Conservation (phyloP, 1,140 invertebrate species). For the Drosophila ohnishii region DNA sequence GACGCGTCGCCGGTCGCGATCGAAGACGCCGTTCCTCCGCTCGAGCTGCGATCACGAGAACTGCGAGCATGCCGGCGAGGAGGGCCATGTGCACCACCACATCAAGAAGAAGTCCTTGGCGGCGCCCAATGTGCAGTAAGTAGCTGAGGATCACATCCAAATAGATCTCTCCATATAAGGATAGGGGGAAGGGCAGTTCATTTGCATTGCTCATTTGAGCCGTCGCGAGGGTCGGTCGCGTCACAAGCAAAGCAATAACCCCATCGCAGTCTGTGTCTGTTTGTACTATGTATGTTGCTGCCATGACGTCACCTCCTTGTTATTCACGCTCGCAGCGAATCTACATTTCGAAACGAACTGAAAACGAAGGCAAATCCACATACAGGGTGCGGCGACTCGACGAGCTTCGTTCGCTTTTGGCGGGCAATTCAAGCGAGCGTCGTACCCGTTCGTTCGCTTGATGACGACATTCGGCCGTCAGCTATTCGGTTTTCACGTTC, state of each 20-base stretch:
- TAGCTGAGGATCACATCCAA: slow-evolving; percentile 39
- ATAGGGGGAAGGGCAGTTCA: neutral
- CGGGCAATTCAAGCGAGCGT: slow-evolving; percentile 25
- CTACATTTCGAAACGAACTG: slow-evolving; percentile 56
- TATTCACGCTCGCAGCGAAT: slow-evolving; percentile 64
- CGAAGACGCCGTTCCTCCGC: slow-evolving; percentile 86
- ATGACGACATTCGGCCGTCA: slow-evolving; percentile 66
- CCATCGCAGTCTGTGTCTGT: slow-evolving; percentile 7
- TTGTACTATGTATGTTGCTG: slow-evolving; percentile 20
- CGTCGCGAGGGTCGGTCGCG: slow-evolving; percentile 5
- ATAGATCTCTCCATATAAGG: slow-evolving; percentile 8
- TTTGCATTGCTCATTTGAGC: slow-evolving; percentile 7
- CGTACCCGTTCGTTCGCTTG: slow-evolving; percentile 30
- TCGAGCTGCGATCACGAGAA: slow-evolving; percentile 85
- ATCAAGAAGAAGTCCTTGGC: slow-evolving; percentile 78
- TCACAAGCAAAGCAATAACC: slow-evolving; percentile 28
- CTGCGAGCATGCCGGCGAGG: slow-evolving; percentile 83
- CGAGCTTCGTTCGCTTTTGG: slow-evolving; percentile 41
- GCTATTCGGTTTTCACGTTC: slow-evolving; percentile 46
- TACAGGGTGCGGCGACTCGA: slow-evolving; percentile 38
- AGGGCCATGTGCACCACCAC: slow-evolving; percentile 82
- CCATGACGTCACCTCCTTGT: slow-evolving; percentile 71
- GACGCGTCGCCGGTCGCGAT: slow-evolving; percentile 85
- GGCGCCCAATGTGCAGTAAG: slow-evolving; percentile 85
- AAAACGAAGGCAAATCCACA: slow-evolving; percentile 47